Evolutionary conservation across 2,113 vertebrate species (phyloP).

Genomic region (Neopipo cinnamomea): DNA sequence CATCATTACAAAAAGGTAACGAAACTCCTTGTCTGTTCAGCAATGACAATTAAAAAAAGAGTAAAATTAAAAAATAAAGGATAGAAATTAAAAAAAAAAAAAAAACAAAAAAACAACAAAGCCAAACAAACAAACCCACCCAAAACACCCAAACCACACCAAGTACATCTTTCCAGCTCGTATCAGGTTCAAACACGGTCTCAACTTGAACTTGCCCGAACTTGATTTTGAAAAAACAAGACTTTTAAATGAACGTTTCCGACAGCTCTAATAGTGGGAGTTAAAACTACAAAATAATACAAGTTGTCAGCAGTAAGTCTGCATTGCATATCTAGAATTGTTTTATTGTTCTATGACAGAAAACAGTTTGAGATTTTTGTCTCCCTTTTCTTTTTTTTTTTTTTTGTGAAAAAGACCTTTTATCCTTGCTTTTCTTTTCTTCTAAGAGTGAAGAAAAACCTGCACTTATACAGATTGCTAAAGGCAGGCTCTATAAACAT

Average conservation of each 20-base stretch:
- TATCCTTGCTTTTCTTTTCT: neutral
- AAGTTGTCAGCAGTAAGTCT: neutral
- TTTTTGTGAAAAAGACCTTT: neutral
- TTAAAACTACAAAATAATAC: neutral
- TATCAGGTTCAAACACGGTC: neutral
- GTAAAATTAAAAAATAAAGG: neutral
- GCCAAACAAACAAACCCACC: too few species aligned
- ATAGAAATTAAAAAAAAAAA: too few species aligned
- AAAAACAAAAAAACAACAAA: too few species aligned
- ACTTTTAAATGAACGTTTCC: neutral
- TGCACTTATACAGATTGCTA: neutral
- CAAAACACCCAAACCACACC: too few species aligned
- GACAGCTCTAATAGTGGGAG: neutral
- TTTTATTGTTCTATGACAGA: neutral
- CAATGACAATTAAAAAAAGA: neutral
- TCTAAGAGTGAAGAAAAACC: neutral
- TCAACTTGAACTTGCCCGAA: neutral
- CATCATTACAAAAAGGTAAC: neutral
- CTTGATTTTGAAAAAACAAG: neutral
- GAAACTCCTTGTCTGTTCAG: neutral
- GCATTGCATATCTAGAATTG: neutral
- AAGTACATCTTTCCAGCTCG: neutral
- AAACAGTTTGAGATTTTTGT: neutral
- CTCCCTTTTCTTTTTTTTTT: neutral
- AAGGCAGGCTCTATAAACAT: neutral